Evolutionary conservation across 1,140 invertebrate genomes (phyloP).

Genomic region (Drosophila novamexicana): DNA sequence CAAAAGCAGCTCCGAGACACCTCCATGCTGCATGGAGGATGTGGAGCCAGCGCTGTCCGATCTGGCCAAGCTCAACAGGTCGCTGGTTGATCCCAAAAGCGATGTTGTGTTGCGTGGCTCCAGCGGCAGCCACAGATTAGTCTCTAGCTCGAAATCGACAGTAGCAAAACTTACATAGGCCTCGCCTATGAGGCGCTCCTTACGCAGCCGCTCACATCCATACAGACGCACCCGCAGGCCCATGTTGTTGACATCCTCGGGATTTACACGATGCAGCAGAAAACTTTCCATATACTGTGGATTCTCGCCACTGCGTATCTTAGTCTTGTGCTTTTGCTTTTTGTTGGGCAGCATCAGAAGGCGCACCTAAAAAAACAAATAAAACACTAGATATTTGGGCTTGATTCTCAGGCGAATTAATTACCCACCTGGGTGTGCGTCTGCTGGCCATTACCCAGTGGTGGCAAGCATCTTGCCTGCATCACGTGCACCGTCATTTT

Average conservation of each 20-base stretch:
- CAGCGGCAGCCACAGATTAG: constrained; percentile 94
- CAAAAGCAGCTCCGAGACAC: constrained; percentile 94
- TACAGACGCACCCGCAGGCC: constrained; percentile 95
- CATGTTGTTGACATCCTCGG: constrained; percentile 96
- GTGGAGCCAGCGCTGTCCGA: constrained; percentile 97
- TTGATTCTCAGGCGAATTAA: constrained; percentile 51
- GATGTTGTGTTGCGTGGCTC: constrained; percentile 92
- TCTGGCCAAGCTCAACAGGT: constrained; percentile 91
- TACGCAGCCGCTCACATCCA: constrained; percentile 94
- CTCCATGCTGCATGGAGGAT: constrained; percentile 95
- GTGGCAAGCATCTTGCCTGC: constrained; percentile 92
- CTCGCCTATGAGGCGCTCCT: constrained; percentile 96
- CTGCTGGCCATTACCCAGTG: constrained; percentile 89
- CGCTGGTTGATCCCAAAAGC: constrained; percentile 86
- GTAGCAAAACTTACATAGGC: constrained; percentile 93
- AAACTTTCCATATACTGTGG: constrained; percentile 97
- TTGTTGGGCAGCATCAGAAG: constrained; percentile 94
- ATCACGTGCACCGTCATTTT: constrained; percentile 96
- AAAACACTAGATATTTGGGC: not conserved
- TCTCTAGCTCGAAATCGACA: constrained; percentile 94
- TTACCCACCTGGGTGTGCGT: constrained; percentile 92
- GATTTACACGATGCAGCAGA: constrained; percentile 94
- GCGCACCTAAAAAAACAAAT: constrained; percentile 87
- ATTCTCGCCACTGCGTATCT: constrained; percentile 93
- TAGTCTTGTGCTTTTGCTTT: constrained; percentile 96